Conservation (phyloP, 2,113 vertebrate species). For the Rhinoderma darwinii region DNA sequence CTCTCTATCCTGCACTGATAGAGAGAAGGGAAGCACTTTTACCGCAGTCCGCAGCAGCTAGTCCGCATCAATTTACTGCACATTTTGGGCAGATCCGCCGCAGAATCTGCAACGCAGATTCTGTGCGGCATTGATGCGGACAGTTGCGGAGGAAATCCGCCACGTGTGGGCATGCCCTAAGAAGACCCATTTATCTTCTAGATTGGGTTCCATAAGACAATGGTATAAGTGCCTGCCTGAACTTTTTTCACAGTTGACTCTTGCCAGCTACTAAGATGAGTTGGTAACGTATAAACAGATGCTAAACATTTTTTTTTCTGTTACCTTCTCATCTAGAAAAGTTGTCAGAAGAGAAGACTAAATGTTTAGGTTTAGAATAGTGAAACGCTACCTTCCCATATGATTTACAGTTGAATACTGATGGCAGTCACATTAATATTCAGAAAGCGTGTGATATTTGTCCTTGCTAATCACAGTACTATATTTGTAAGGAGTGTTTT, state of each 20-base stretch:
- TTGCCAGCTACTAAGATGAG: neutral
- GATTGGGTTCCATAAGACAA: neutral
- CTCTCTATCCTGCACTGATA: no score
- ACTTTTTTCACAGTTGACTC: neutral
- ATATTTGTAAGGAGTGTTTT: slow-evolving; percentile 25
- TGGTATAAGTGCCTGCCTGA: neutral
- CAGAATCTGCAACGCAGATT: no score
- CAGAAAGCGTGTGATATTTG: neutral
- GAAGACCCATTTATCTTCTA: no score
- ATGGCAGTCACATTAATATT: slow-evolving; percentile 25
- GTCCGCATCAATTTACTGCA: no score
- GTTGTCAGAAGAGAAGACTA: neutral
- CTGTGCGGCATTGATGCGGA: no score
- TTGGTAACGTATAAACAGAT: neutral
- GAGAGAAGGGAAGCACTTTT: no score
- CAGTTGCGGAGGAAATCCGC: no score
- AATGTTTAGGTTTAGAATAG: neutral
- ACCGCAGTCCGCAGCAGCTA: no score
- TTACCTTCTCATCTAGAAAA: neutral
- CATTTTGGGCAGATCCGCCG: no score
- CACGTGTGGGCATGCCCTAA: no score
- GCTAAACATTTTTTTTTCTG: neutral
- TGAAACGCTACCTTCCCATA: neutral
- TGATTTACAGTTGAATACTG: slow-evolving; percentile 23
- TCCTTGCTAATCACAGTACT: slow-evolving; percentile 23